A percentile compares a stretch with the other conserved stretches of the same genome.
phyloP scores from a whole-genome alignment of 2,797 vertebrate species.

The Ispidina lecontei region DNA sequence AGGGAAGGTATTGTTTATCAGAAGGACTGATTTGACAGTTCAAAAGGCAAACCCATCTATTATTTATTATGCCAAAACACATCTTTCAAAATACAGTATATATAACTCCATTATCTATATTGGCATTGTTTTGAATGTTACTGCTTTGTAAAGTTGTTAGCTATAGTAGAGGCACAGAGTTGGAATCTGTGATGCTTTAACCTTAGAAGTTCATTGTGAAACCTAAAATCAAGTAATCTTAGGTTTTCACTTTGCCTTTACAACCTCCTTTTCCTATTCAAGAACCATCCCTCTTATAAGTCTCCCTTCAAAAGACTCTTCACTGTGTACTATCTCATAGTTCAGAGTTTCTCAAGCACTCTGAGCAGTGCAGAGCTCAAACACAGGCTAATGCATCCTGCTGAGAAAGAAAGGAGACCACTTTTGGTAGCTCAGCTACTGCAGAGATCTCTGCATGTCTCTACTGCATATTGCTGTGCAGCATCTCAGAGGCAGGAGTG shows the following conservation, averaged over 20 bases:
- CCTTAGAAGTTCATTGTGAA: neutral
- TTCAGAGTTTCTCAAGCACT: neutral
- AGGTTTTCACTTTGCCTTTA: neutral
- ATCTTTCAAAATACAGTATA: slow-evolving; percentile 50
- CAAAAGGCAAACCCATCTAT: slow-evolving; percentile 40
- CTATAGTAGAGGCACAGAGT: neutral
- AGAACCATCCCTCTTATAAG: neutral
- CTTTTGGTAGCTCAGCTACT: neutral
- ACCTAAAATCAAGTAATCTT: neutral
- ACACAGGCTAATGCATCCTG: neutral
- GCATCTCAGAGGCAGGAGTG: neutral
- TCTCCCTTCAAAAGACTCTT: neutral
- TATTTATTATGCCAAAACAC: slow-evolving; percentile 33
- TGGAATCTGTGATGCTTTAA: neutral
- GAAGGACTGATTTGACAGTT: slow-evolving; percentile 42
- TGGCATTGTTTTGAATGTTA: neutral
- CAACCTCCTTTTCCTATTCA: neutral
- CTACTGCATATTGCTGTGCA: neutral
- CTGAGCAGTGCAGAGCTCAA: neutral
- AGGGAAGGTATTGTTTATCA: slow-evolving; percentile 53
- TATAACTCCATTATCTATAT: neutral
- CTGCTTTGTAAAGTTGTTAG: slow-evolving; percentile 7
- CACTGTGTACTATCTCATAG: neutral
- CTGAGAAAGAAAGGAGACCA: neutral
- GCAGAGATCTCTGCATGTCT: neutral